phyloP scores from a whole-genome alignment of 2,888 invertebrate genomes.

The Conops quadrifasciatus region DNA sequence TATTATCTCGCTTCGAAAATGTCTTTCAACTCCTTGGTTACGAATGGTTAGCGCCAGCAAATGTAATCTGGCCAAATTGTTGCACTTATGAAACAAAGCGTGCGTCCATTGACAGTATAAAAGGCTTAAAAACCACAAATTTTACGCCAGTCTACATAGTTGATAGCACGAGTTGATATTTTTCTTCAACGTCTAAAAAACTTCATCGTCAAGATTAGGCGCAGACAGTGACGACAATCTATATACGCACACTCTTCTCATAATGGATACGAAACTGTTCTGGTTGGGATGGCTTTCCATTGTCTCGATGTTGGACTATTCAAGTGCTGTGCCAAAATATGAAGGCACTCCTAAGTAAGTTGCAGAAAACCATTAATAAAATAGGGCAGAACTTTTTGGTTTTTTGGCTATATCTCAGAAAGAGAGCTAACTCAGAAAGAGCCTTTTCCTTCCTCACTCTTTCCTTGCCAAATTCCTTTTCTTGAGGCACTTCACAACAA shows the following conservation, averaged over 20 bases:
- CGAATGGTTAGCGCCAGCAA: constrained; percentile 42
- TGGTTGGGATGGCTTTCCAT: constrained; percentile 36
- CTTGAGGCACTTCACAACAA: too few species aligned
- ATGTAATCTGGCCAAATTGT: constrained; percentile 54
- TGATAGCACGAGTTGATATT: constrained; percentile 7
- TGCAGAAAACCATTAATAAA: neutral
- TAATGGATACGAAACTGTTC: constrained; percentile 46
- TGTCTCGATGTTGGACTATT: constrained; percentile 39
- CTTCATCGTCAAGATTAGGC: neutral
- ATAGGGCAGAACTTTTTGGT: neutral
- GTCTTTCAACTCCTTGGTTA: constrained; percentile 36
- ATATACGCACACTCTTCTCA: neutral
- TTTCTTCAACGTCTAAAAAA: too few species aligned
- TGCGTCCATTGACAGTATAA: constrained; percentile 27
- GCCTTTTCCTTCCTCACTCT: too few species aligned
- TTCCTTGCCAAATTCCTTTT: too few species aligned
- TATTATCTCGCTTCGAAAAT: constrained; percentile 26
- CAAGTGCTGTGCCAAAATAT: constrained; percentile 51
- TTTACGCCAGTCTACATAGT: constrained; percentile 47
- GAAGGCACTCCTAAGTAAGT: constrained; percentile 52
- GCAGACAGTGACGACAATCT: constrained; percentile 21
- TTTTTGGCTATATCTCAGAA: neutral
- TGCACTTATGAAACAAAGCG: constrained; percentile 42
- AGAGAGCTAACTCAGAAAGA: too few species aligned
- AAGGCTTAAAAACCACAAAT: constrained; percentile 29